Conservation (phyloP, 2,797 vertebrate genomes). For the Muscicapa striata region DNA sequence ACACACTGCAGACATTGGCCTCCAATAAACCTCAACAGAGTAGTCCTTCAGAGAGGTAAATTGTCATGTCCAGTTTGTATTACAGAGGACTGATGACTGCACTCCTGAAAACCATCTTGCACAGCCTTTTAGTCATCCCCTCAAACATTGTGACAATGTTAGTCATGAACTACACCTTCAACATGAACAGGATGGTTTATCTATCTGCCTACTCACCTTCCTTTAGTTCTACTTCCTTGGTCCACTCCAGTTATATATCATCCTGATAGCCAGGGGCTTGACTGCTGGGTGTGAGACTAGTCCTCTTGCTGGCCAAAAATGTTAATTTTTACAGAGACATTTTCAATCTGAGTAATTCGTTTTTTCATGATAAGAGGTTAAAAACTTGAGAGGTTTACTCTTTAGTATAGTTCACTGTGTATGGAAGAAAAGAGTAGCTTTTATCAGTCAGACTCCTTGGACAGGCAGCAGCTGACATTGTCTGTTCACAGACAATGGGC, state of each 20-base stretch:
- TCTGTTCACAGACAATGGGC: not conserved
- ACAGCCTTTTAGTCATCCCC: not conserved
- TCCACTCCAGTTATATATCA: not conserved
- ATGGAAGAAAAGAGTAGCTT: not conserved
- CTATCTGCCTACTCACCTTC: not conserved
- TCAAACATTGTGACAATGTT: not conserved
- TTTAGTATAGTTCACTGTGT: not conserved
- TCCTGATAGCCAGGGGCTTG: not conserved
- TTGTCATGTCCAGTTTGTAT: accelerated
- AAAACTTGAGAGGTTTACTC: not conserved
- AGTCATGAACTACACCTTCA: constrained; percentile 23
- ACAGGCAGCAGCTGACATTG: not conserved
- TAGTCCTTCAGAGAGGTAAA: not conserved
- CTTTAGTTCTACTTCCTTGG: not conserved
- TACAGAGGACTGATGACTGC: not conserved
- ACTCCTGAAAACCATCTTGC: not conserved
- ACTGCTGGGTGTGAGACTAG: not conserved
- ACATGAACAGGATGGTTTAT: not conserved
- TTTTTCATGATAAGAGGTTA: not conserved
- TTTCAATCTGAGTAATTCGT: not conserved
- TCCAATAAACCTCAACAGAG: not conserved
- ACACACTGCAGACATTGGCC: not conserved
- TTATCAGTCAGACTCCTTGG: not conserved
- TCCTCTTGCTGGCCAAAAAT: not conserved
- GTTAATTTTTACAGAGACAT: not conserved